Evolutionary conservation across 2,888 invertebrate genomes (phyloP), one percentile per base, ranked within the genome.

Genomic region (Drosophila mulleri): DNA sequence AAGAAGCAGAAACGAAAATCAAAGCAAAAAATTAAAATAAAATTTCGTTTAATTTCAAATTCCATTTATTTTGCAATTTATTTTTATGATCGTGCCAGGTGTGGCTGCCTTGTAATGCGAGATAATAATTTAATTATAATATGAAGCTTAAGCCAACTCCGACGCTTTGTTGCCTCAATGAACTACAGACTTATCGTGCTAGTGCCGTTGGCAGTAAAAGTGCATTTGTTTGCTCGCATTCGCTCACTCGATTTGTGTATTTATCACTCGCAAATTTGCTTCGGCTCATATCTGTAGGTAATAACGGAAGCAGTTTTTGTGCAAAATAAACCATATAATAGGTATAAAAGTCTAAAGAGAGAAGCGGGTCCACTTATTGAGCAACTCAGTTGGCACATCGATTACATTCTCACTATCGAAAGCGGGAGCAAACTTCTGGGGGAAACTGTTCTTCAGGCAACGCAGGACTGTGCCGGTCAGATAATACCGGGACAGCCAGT

Each of bases 1-100:
- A 58, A 56, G 65, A 75, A 82, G 5, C 5, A 68, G 69, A 54
- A 56, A 67, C 42, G 53, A 64, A 54, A 54, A 54, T 26, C 39
- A 66, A 70, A 80, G 75, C 29, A 72, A 42, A 26, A 20, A 32
- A 64, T 67, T 53, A 80, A 78, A 81, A 88, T 88, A 81, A 83
- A 88, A 84, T 77, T 88, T 70, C 81, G 81, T 81, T 84, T 85
- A 83, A 88, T 85, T 81, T 79, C 64, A 67, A 88, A 66, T 83
- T 77, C 68, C 61, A 76, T 78, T 85, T 77, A 70, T 75, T 66
- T 48, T 16, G 16, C 9, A 7, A 67, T 66, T 11, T 29, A 16
- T 41, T 73, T 69, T 78, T 80, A 78, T 68, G 80, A 54, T 45
- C 52, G 20, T 42, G 56, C 39, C 83, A 82, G 80, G 75, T 75